Evolutionary conservation across 2,888 invertebrate species (phyloP), one percentile per base, ranked within the genome.

Genomic region (Drosophila mettleri): DNA sequence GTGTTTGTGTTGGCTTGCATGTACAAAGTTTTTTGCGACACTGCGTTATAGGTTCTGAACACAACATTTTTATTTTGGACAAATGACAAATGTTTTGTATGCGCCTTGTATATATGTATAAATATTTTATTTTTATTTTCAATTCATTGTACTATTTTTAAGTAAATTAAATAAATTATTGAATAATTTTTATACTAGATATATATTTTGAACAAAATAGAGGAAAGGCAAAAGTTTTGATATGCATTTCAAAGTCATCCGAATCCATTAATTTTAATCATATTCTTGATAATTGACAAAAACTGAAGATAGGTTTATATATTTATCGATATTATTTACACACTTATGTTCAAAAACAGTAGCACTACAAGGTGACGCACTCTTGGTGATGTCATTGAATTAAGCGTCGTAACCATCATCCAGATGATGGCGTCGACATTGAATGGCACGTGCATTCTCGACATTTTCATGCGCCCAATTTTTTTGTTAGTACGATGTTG

Each of bases 381-480:
- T 59, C 36, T 49, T 29, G 71, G 59, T 83, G 83, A 83, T 80
- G 82, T 85, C 85, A 83, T 81, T 74, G 69, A 59, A 67, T 68
- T 53, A 52, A 64, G 55, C 46, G 52, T 49, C 31, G 55, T 38
- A 49, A 36, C 22, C 60, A 29, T 33, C 57, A 54, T 48, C 33
- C 53, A 55, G 34, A 57, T 52, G 63, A 58, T 69, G 46, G 27
- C 34, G 36, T 27, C 46, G 62, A 46, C 59, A 68, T 52, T 67
- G 36, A 69, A 8, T 41, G 46, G 46, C 60, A 78, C 59, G 53
- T 70, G 60, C 51, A 58, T 24, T 64, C 24, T 49, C 45, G 48
- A 18, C 36, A 31, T 36, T 51, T 62, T 59, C 18, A 43, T 59
- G n/a, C 12, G 27, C 3, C 14, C 16, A 48, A 9, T 31, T 34